Conservation (phyloP, 2,888 invertebrate species). For the Tortricodes alternella region DNA sequence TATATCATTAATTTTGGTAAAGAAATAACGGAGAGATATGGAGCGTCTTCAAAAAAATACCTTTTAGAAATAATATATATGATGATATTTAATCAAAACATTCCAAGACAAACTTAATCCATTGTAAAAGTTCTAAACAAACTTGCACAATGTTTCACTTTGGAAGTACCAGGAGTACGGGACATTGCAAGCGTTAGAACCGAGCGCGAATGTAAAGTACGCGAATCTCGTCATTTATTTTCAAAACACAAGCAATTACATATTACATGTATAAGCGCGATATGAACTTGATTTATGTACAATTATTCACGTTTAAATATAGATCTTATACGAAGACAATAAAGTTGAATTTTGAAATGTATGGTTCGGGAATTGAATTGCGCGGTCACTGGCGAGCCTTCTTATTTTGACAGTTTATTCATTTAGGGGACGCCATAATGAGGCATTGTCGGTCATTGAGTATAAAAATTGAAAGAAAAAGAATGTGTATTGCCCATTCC, state of each 20-base stretch:
- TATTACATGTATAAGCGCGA: not conserved
- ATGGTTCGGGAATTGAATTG: not conserved
- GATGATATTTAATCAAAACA: no score
- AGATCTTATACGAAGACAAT: not conserved
- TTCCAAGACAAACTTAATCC: constrained; percentile 48
- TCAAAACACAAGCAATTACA: constrained; percentile 3
- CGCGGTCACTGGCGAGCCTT: no score
- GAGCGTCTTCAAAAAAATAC: no score
- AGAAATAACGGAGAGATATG: no score
- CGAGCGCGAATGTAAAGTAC: constrained; percentile 39
- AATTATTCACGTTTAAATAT: not conserved
- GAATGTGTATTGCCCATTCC: no score
- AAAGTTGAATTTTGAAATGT: not conserved
- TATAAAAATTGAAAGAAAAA: no score
- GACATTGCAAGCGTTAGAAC: constrained; percentile 40
- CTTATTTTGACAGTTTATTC: no score
- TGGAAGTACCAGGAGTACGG: constrained; percentile 45
- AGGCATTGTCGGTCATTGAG: no score
- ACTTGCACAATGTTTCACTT: constrained; percentile 28
- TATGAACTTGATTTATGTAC: not conserved
- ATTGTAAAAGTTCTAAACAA: constrained; percentile 35
- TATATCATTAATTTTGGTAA: no score
- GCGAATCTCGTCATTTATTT: constrained; percentile 37
- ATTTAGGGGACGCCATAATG: no score
- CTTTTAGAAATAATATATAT: no score